These are phyloP conservation scores for Calameuta idolon DNA, from an alignment of 2,888 invertebrate species.

Conservation along the genomic window DNA sequence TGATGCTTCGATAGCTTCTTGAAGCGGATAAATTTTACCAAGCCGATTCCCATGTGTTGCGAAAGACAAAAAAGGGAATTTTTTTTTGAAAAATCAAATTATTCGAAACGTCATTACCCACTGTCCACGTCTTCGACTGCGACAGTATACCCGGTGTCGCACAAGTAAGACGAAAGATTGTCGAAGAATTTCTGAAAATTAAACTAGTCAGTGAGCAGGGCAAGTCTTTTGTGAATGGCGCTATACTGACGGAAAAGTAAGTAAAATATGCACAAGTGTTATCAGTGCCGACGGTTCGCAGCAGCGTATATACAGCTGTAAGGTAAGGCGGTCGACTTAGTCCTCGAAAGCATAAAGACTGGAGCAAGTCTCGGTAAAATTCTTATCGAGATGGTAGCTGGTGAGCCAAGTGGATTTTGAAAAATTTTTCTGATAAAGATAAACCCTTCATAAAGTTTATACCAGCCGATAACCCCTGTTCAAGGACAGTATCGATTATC, in stretches of 20 bases:
- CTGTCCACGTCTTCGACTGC: not conserved
- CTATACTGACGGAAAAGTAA: not conserved
- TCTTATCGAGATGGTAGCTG: constrained; percentile 12
- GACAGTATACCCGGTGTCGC: not conserved
- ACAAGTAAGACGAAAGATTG: constrained; percentile 2
- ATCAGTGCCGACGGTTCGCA: constrained; percentile 39
- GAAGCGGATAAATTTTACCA: not conserved
- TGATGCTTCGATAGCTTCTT: not conserved
- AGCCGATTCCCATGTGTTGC: not conserved
- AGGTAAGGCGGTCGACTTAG: constrained; percentile 38
- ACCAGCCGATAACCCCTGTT: not conserved
- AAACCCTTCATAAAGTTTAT: not conserved
- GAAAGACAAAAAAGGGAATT: not conserved
- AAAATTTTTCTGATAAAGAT: not conserved
- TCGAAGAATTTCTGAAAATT: constrained; percentile 22
- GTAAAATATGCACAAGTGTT: constrained; percentile 44
- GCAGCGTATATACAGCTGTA: constrained; percentile 38
- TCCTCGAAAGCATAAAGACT: constrained; percentile 27
- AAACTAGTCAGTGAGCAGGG: not conserved
- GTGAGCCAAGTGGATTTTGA: not conserved
- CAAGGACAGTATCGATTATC: not conserved
- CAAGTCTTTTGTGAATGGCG: not conserved
- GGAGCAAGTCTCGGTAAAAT: constrained; percentile 23
- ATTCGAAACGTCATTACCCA: not conserved
- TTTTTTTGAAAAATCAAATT: not conserved